Percentiles rank a stretch among this genome's conserved stretches.
Conservation (phyloP, 2,888 invertebrate genomes). For the Phortica okadai region DNA sequence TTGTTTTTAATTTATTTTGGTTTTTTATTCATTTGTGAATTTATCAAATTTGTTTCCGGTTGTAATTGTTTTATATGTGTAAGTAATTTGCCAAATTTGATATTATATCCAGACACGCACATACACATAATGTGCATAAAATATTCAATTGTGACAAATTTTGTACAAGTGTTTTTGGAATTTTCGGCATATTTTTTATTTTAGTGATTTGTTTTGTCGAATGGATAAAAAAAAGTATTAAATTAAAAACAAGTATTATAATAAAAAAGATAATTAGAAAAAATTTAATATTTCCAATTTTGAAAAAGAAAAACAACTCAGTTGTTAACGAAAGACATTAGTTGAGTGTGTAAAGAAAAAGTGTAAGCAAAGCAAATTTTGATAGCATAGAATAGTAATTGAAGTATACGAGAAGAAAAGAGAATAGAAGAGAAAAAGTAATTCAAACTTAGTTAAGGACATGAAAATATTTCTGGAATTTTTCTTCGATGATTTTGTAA, state of each 20-base stretch:
- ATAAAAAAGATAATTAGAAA: conserved; percentile 3
- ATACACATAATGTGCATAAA: conserved; percentile 38
- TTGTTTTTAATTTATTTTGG: conserved; percentile 44
- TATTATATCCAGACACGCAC: conserved; percentile 29
- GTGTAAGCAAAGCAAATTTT: conserved; percentile 30
- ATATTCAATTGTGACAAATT: conserved; percentile 35
- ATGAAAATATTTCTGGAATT: conserved; percentile 34
- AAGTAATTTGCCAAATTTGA: conserved; percentile 33
- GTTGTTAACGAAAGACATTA: not conserved
- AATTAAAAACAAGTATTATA: conserved; percentile 14
- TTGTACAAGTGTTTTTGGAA: conserved; percentile 32
- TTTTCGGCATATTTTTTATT: conserved; percentile 32
- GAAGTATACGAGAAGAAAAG: conserved; percentile 63
- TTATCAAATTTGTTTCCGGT: conserved; percentile 45
- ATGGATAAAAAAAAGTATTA: conserved; percentile 25
- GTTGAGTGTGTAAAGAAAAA: conserved; percentile 20
- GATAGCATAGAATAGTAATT: conserved; percentile 51
- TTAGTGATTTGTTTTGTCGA: conserved; percentile 30
- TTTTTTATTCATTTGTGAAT: conserved; percentile 36
- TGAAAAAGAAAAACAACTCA: not conserved
- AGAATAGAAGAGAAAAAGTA: conserved; percentile 43
- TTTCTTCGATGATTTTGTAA: not conserved
- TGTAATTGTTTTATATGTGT: conserved; percentile 34
- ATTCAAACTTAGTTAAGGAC: conserved; percentile 27
- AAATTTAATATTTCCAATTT: not conserved